Conservation (phyloP, 2,888 invertebrate species). For the Thymelicus lineola region DNA sequence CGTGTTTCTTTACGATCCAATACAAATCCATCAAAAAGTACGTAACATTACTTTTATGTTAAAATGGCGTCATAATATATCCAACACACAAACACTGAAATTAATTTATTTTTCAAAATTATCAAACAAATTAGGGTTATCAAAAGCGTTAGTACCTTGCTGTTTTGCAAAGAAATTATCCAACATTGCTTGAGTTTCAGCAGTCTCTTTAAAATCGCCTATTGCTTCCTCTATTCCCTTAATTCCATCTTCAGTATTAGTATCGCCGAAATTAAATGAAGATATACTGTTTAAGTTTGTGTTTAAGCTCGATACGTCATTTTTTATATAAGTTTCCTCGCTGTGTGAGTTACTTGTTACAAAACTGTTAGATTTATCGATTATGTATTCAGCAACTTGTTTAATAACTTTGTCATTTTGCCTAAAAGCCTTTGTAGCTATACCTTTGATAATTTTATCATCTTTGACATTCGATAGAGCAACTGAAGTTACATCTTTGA, state of each 20-base stretch:
- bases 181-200: conserved; percentile 49
- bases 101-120: conserved; percentile 37
- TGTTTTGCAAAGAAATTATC: conserved; percentile 46
- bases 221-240: conserved; percentile 51
- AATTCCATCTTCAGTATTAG: conserved; percentile 42
- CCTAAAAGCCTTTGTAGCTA: not conserved
- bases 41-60: too few species aligned
- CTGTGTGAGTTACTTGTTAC: not conserved
- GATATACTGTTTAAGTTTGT: conserved; percentile 20
- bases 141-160: conserved; percentile 46
- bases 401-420: not conserved
- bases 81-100: not conserved
- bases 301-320: not conserved
- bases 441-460: too few species aligned
- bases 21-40: not conserved
- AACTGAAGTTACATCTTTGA: not conserved
- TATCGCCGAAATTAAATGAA: conserved; percentile 36
- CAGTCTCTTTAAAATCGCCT: conserved; percentile 55
- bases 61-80: too few species aligned
- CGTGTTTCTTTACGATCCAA: conserved; percentile 47
- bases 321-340: not conserved
- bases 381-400: not conserved
- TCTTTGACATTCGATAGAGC: conserved; percentile 22
- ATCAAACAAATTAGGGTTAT: conserved; percentile 45
- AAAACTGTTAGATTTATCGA: not conserved